Evolutionary conservation across 2,113 vertebrate genomes (phyloP).

Genomic region (Anolis sagrei): DNA sequence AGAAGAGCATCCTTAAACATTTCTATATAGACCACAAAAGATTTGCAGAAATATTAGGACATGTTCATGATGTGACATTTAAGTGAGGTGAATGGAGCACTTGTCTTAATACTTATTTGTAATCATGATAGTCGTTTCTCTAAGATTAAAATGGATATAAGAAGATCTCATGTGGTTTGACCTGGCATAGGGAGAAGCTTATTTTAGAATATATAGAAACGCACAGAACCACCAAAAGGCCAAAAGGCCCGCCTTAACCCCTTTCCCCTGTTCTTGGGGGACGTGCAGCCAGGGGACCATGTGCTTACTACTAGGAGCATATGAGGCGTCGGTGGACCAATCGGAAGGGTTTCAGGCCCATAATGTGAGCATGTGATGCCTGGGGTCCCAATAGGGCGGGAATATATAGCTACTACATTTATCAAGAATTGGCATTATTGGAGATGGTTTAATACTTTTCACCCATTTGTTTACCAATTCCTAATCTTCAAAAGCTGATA

Average conservation of each 20-base stretch:
- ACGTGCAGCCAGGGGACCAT: no score
- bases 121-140: not conserved
- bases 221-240: no score
- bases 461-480: not conserved
- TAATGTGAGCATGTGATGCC: no score
- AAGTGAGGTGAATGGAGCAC: not conserved
- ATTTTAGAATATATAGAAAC: no score
- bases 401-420: not conserved
- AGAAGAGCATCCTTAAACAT: not conserved
- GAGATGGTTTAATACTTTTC: not conserved
- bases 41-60: not conserved
- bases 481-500: not conserved
- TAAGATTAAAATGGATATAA: not conserved
- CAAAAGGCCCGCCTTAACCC: no score
- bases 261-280: no score
- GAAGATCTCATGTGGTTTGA: not conserved
- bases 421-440: not conserved
- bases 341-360: no score
- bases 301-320: no score
- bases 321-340: no score
- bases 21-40: not conserved
- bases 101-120: not conserved
- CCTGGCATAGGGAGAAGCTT: no score
- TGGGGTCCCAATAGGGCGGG: no score
- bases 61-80: not conserved